A percentile compares a stretch with the other conserved stretches of the same genome.
Evolutionary conservation across 2,888 invertebrate species (phyloP).

Genomic region (Acheta domesticus): DNA sequence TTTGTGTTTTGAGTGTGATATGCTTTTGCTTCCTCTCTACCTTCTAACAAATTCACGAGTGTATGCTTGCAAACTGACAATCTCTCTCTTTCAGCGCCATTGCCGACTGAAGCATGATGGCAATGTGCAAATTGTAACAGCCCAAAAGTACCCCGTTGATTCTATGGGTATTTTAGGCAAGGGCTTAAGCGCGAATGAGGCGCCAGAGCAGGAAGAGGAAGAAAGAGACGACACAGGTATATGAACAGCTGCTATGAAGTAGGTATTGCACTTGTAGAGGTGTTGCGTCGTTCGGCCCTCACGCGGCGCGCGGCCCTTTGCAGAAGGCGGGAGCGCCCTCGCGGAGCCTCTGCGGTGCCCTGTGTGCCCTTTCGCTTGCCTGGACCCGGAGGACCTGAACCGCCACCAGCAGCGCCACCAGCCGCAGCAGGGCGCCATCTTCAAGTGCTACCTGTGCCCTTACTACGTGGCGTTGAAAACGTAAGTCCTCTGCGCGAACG

Average conservation of each 20-base stretch:
- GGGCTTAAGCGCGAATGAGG: slow-evolving; percentile 21
- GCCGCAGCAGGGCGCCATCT: slow-evolving; percentile 61
- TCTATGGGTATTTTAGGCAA: slow-evolving; percentile 18
- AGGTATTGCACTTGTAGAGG: no score
- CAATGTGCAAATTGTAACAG: slow-evolving; percentile 64
- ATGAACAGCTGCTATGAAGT: no score
- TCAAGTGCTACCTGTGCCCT: slow-evolving; percentile 77
- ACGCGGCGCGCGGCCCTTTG: no score
- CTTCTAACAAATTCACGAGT: no score
- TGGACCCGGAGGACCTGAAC: slow-evolving; percentile 57
- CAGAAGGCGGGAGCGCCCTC: no score
- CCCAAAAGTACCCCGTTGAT: slow-evolving; percentile 42
- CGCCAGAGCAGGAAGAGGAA: no score
- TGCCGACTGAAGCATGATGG: slow-evolving; percentile 76
- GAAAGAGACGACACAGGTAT: no score
- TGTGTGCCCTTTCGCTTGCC: slow-evolving; percentile 69
- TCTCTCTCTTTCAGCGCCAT: slow-evolving; percentile 46
- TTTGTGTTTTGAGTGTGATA: no score
- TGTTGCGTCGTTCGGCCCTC: no score
- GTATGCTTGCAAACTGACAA: no score
- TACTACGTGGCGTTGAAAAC: slow-evolving; percentile 70
- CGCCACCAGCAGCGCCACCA: slow-evolving; percentile 68
- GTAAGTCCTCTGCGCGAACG: slow-evolving; percentile 45
- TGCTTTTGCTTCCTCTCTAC: no score
- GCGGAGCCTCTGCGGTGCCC: neutral